Evolutionary conservation across 2,797 vertebrate species (phyloP).

Genomic region (Sparidentex hasta): DNA sequence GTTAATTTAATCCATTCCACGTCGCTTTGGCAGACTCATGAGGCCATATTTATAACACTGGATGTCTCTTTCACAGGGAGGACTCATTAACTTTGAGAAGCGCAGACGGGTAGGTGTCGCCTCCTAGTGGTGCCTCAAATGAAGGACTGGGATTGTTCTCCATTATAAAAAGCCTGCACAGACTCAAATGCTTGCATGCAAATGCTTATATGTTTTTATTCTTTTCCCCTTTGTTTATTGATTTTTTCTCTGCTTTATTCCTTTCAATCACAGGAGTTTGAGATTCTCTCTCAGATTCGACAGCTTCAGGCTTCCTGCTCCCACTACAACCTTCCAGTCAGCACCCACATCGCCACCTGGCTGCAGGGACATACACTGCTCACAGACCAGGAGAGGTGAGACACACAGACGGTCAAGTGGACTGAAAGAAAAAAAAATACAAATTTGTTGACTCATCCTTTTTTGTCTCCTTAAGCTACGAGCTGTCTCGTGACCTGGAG

Average conservation of each 20-base stretch:
- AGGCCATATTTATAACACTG: conserved; percentile 5
- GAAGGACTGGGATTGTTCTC: not conserved
- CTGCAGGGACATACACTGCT: conserved; percentile 84
- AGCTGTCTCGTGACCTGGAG: conserved; percentile 89
- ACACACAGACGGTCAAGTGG: not conserved
- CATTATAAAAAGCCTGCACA: not conserved
- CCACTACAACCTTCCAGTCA: conserved; percentile 82
- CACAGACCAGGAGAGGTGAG: conserved; percentile 92
- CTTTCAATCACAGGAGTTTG: conserved; percentile 86
- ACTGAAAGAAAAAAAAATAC: not conserved
- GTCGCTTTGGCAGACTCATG: not conserved
- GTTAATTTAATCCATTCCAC: not conserved
- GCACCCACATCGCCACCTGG: conserved; percentile 76
- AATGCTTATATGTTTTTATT: not conserved
- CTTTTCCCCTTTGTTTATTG: not conserved
- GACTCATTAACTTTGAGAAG: conserved; percentile 94
- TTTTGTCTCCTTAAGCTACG: conserved; percentile 82
- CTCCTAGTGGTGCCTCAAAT: conserved; percentile 55
- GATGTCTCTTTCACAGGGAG: conserved; percentile 78
- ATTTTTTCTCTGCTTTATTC: not conserved
- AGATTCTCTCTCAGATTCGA: conserved; percentile 89
- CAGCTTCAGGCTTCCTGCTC: conserved; percentile 90
- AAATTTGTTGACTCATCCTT: not conserved
- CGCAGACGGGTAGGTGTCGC: conserved; percentile 88
- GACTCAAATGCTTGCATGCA: too few relatives aligned